phyloP scores from a whole-genome alignment of 2,797 vertebrate genomes.

The Takifugu ocellatus region DNA sequence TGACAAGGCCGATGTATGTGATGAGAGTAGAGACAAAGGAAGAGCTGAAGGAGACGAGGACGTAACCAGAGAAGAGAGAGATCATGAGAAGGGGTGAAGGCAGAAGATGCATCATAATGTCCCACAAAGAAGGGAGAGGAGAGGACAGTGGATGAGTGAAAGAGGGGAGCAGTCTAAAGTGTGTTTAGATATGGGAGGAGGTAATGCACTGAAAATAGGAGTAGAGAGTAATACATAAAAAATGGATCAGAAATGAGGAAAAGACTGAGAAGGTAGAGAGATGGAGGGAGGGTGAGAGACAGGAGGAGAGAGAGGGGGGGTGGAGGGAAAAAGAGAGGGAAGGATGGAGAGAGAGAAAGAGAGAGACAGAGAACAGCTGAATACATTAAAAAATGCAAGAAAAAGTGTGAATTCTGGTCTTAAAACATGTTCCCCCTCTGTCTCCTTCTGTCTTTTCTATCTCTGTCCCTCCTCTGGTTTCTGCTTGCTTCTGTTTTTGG shows the following conservation, averaged over 20 bases:
- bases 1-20: conserved; percentile 18
- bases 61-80: conserved; percentile 45
- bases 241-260: conserved; percentile 73
- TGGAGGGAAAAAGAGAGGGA: conserved; percentile 50
- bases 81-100: conserved; percentile 29
- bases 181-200: conserved; percentile 54
- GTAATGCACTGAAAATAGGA: conserved; percentile 74
- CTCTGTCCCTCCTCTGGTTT: conserved; percentile 28
- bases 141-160: conserved; percentile 39
- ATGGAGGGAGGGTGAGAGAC: conserved; percentile 35
- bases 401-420: background rate
- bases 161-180: conserved; percentile 54
- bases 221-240: conserved; percentile 72
- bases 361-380: conserved; percentile 19
- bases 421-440: too few relatives aligned
- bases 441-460: conserved; percentile 1
- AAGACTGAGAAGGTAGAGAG: conserved; percentile 37
- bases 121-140: conserved; percentile 25
- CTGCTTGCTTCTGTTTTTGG: conserved; percentile 28
- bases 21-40: conserved; percentile 19
- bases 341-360: conserved; percentile 30
- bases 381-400: conserved; percentile 23
- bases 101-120: too few relatives aligned
- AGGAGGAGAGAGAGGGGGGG: conserved; percentile 13
- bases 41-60: conserved; percentile 32